Evolutionary conservation across 2,888 invertebrate species (phyloP), one percentile per base, ranked within the genome.

Genomic region (Petrolisthes cinctipes): DNA sequence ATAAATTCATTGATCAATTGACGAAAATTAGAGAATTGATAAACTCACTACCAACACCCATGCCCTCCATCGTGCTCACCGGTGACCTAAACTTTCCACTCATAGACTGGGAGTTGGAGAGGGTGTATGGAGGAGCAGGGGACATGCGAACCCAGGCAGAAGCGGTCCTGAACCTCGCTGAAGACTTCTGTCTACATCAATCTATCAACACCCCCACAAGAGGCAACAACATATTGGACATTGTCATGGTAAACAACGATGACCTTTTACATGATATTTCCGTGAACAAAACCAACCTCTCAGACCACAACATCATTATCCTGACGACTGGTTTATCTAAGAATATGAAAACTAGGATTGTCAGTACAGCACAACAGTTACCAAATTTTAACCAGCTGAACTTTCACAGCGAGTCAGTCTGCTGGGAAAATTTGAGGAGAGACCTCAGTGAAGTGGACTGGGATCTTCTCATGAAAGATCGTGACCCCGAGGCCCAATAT

Each of bases 271-370:
- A 78, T 51, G 37, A 37, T 75, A 23, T 75, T 75, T 17, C n/a
- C 20, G 37, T 75, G n/a, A n/a, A 75, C 20, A 75, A 11, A 23
- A 75, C 75, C 11, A 75, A 75, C 20, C 20, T 75, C 2, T 75
- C 75, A 75, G 75, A 75, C 20, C 75, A 75, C 20, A 79, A 79
- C 78, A 78, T 78, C 54, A 78, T 78, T 37, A 78, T 51, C 78
- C 11, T 78, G 51, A 23, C 37, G 11, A 53, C 51, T 53, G 6
- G 37, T n/a, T 37, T 37, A 78, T 78, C 78, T 78, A 37, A 9
- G 51, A 78, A 78, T 53, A 78, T 78, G 51, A 14, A 53, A 78
- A 78, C 78, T 54, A 54, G 78, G 54, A 20, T 57, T 20, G 7
- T 9, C 75, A 75, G 23, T 75, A n/a, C 75, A 75, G 71, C 78